Percentiles rank a stretch among this genome's conserved stretches.
These are phyloP conservation scores for Ischnura elegans DNA, from an alignment of 2,888 invertebrate genomes.

Conservation along the genomic window DNA sequence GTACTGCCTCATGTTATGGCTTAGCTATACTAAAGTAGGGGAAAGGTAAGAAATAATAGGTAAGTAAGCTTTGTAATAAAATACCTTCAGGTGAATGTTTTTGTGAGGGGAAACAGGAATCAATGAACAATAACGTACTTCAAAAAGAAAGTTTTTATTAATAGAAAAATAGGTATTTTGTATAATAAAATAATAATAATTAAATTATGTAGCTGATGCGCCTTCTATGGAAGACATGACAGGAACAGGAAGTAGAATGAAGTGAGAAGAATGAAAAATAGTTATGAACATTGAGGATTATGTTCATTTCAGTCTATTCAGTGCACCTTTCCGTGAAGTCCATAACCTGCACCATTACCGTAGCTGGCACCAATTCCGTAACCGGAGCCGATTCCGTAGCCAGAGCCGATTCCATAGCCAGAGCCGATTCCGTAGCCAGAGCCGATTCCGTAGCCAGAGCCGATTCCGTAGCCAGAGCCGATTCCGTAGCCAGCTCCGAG, in stretches of 20 bases:
- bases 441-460: neutral
- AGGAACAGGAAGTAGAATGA: neutral
- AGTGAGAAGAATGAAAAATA: neutral
- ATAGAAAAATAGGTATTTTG: neutral
- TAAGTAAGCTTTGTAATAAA: no score
- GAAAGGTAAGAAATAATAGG: no score
- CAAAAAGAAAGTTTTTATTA: neutral
- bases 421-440: constrained; percentile 21
- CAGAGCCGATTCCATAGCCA: neutral
- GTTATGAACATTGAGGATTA: neutral
- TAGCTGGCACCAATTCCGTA: neutral
- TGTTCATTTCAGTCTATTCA: neutral
- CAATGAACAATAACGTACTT: no score
- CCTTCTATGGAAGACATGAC: neutral
- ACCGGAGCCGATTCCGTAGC: neutral
- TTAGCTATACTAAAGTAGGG: no score
- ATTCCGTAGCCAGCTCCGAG: neutral
- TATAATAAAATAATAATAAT: neutral
- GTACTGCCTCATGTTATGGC: no score
- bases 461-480: neutral
- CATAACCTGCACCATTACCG: neutral
- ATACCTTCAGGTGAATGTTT: no score
- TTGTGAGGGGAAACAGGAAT: neutral
- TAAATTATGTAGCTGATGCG: neutral
- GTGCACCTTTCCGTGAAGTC: neutral